Evolutionary conservation across 35 echinoderm and acorn worm species (phyloP), one percentile per base, ranked within the genome.

Genomic region (Apostichopus californicus): DNA sequence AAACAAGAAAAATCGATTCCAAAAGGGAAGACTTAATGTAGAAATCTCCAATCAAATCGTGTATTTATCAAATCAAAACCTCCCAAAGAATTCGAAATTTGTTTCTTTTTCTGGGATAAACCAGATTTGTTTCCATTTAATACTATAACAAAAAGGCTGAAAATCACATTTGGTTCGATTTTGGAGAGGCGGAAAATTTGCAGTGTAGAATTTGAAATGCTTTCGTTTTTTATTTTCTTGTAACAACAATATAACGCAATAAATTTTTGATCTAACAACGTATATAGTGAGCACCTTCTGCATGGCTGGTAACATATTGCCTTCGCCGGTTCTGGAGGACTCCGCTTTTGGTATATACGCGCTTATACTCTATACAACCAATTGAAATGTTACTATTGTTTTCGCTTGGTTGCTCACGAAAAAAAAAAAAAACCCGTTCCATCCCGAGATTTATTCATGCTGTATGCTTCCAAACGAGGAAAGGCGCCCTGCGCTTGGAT

Each of bases 101-200:
- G 54, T 85, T 85, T 85, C 54, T 55, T 60, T 59, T 59, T 55
- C 5, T 56, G 57, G 81, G 20, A 58, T 85, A 85, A 85, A 85
- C 81, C 81, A 85, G 81, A 85, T 85, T 85, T 85, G 56, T 85
- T 61, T 85, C 81, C 81, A 85, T 85, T 85, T 85, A 85, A 85
- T 58, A 85, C 81, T 85, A 85, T 85, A 85, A 85, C 81, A 85
- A 46, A 85, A 85, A 85, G 81, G 81, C 81, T 85, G 55, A 59
- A 56, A 85, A 85, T 85, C 81, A 63, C 81, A 85, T 85, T 85
- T 85, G 81, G 25, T 85, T 85, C 81, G 81, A 85, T 85, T 85
- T 18, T 59, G 81, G 58, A 85, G 81, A 58, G 55, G 18, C 54
- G 81, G 8, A 85, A 56, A 85, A 56, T 60, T 85, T 85, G 58